A percentile compares a stretch with the other conserved stretches of the same genome.
Evolutionary conservation across 2,113 vertebrate species (phyloP).

Genomic region (Odontesthes bonariensis): DNA sequence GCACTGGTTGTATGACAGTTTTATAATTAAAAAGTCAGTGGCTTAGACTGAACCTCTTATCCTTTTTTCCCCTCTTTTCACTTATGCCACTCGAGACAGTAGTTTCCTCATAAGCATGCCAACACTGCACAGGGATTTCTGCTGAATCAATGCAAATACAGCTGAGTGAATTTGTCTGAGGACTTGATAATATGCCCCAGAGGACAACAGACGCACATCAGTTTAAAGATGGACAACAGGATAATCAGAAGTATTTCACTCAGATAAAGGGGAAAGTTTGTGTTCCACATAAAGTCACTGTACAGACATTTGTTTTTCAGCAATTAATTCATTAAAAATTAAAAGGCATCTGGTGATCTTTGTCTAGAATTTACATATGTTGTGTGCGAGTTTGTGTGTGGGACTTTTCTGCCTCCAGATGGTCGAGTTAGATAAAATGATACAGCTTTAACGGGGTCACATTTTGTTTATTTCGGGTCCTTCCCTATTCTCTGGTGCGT

Average conservation of each 20-base stretch:
- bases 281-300: background rate
- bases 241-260: constrained; percentile 13
- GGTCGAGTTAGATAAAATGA: too few relatives aligned
- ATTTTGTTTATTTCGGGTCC: too few relatives aligned
- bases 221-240: background rate
- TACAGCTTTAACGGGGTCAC: too few relatives aligned
- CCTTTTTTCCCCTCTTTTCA: background rate
- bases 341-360: too few relatives aligned
- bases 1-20: background rate
- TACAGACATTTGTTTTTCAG: background rate
- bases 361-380: too few relatives aligned
- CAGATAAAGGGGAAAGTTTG: background rate
- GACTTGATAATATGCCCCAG: too few relatives aligned
- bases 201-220: constrained; percentile 2
- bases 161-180: constrained; percentile 19
- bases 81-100: constrained; percentile 4
- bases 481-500: too few relatives aligned
- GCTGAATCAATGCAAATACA: constrained; percentile 50
- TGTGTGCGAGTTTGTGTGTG: too few relatives aligned
- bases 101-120: constrained; percentile 28
- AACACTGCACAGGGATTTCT: constrained; percentile 15
- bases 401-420: too few relatives aligned
- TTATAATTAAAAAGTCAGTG: constrained; percentile 33
- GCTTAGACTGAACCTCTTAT: background rate
- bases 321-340: too few relatives aligned